Evolutionary conservation across 2,113 vertebrate genomes (phyloP).

Genomic region (Festucalex cinctus): DNA sequence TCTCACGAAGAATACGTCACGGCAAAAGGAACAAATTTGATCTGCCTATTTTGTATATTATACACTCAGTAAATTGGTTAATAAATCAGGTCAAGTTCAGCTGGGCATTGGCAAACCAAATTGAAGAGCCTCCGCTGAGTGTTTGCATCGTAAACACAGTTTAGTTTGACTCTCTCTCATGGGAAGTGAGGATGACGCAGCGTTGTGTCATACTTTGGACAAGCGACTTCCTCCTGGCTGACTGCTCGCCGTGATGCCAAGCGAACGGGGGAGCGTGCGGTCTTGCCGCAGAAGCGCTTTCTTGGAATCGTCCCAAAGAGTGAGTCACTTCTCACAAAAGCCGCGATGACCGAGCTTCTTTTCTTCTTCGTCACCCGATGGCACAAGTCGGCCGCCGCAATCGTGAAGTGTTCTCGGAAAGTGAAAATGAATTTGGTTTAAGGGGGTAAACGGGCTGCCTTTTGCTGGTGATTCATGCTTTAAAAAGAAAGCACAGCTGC

Average conservation of each 20-base stretch:
- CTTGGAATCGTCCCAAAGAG: conserved; percentile 58
- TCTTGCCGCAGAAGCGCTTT: conserved; percentile 48
- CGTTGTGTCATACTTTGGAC: conserved; percentile 40
- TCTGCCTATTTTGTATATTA: not conserved
- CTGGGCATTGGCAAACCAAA: not conserved
- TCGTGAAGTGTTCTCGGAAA: conserved; percentile 65
- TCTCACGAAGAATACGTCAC: no score
- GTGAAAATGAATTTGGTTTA: conserved; percentile 63
- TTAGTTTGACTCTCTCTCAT: conserved; percentile 27
- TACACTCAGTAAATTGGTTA: not conserved
- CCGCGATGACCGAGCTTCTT: conserved; percentile 60
- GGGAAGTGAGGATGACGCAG: conserved; percentile 30
- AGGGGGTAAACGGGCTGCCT: conserved; percentile 41
- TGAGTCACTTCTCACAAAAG: conserved; percentile 63
- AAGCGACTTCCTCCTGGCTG: conserved; percentile 35
- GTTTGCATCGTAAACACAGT: conserved; percentile 19
- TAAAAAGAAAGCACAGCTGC: conserved; percentile 48
- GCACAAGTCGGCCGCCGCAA: conserved; percentile 61
- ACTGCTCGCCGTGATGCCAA: conserved; percentile 33
- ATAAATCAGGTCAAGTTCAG: not conserved
- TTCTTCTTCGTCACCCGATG: conserved; percentile 52
- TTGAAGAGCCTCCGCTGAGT: conserved; percentile 5
- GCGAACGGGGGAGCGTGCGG: conserved; percentile 40
- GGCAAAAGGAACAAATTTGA: no score
- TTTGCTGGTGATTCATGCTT: conserved; percentile 36